phyloP scores from a whole-genome alignment of 2,888 invertebrate genomes.

The Cosmopolites sordidus region DNA sequence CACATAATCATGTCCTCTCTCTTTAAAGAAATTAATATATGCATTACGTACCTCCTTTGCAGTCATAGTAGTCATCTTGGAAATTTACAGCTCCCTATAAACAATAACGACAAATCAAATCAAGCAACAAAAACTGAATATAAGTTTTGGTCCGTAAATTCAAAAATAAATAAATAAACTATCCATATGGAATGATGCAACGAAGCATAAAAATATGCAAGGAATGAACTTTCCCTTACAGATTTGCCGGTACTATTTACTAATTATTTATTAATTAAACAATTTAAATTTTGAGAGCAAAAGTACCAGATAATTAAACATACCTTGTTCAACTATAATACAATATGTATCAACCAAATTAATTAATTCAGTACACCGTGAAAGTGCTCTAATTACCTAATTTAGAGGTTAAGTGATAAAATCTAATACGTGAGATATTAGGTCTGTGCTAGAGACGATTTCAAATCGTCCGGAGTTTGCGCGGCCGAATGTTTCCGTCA shows the following conservation, averaged over 20 bases:
- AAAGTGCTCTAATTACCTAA: slow-evolving; percentile 3
- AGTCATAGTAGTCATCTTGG: slow-evolving; percentile 47
- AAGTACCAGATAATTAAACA: no score
- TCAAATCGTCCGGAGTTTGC: no score
- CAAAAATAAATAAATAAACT: background rate
- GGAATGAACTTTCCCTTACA: background rate
- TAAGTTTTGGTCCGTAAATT: no score
- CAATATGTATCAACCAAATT: no score
- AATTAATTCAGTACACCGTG: slow-evolving; percentile 3
- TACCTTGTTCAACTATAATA: no score
- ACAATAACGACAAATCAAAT: background rate
- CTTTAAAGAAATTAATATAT: slow-evolving; percentile 87
- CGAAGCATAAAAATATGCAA: background rate
- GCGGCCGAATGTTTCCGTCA: no score
- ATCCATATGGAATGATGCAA: slow-evolving; percentile 1
- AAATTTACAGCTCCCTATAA: background rate
- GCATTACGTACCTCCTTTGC: slow-evolving; percentile 78
- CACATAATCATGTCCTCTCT: slow-evolving; percentile 86
- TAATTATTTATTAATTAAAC: no score
- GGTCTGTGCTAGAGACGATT: no score
- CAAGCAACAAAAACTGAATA: background rate
- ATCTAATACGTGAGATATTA: no score
- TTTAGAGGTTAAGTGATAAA: slow-evolving; percentile 4
- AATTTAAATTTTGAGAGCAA: no score
- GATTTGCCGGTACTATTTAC: background rate